Evolutionary conservation across 2,888 invertebrate genomes (phyloP).

Genomic region (Pterostichus niger): DNA sequence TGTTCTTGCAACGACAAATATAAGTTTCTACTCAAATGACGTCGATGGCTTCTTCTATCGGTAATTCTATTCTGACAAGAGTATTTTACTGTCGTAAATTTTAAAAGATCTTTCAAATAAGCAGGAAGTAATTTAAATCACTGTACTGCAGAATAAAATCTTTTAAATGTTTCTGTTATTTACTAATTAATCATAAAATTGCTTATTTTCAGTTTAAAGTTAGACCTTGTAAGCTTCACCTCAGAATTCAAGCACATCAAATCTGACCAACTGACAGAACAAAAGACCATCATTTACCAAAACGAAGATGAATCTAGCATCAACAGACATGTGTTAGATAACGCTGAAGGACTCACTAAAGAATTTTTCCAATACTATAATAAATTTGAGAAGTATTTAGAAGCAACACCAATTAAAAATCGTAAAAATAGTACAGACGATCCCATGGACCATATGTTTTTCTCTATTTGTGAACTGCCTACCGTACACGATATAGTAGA

Average conservation of each 20-base stretch:
- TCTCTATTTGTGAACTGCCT: background rate
- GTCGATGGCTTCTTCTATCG: too few relatives aligned
- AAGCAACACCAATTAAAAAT: constrained; percentile 20
- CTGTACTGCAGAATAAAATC: too few relatives aligned
- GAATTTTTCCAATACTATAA: background rate
- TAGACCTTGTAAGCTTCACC: background rate
- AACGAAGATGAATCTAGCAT: background rate
- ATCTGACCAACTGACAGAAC: constrained; percentile 25
- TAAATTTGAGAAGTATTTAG: background rate
- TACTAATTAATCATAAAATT: too few relatives aligned
- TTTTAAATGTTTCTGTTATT: too few relatives aligned
- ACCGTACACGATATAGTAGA: background rate
- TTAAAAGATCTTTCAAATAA: too few relatives aligned
- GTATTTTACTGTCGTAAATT: too few relatives aligned
- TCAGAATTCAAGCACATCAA: constrained; percentile 1
- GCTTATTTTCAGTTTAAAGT: background rate
- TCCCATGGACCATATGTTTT: constrained; percentile 4
- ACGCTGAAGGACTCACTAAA: background rate
- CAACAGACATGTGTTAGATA: background rate
- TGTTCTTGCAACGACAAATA: too few relatives aligned
- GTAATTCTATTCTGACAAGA: too few relatives aligned
- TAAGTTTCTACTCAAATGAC: too few relatives aligned
- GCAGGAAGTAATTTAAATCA: too few relatives aligned
- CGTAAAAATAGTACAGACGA: constrained; percentile 5
- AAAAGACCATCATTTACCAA: constrained; percentile 16